These are phyloP conservation scores for Sarcophaga carnaria DNA, from an alignment of 2,888 invertebrate genomes.

Conservation along the genomic window DNA sequence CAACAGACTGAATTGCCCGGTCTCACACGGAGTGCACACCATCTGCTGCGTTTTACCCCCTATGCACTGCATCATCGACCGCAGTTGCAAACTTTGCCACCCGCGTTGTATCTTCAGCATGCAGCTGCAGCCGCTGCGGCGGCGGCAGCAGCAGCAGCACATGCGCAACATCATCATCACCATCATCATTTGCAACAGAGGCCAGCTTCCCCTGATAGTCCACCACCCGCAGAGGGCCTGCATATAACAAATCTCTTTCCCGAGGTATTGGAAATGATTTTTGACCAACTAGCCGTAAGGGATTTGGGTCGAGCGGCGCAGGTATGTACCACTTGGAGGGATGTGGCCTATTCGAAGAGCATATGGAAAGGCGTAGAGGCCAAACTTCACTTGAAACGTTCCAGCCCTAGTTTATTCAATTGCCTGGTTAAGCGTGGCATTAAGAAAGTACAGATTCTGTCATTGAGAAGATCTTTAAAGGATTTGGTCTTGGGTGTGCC, in stretches of 20 bases:
- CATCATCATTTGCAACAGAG: conserved; percentile 79
- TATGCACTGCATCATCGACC: conserved; percentile 88
- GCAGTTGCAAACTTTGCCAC: conserved; percentile 79
- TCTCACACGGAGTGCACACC: conserved; percentile 80
- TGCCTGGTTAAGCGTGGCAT: conserved; percentile 94
- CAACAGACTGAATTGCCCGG: conserved; percentile 82
- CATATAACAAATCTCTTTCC: conserved; percentile 95
- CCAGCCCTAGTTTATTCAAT: conserved; percentile 92
- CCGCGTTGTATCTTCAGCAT: conserved; percentile 78
- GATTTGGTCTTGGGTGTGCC: conserved; percentile 94
- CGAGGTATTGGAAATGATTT: conserved; percentile 95
- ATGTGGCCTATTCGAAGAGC: conserved; percentile 94
- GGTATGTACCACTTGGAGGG: conserved; percentile 94
- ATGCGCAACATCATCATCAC: conserved; percentile 79
- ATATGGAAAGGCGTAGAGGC: conserved; percentile 98
- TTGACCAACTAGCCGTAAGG: conserved; percentile 92
- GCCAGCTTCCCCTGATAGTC: conserved; percentile 80
- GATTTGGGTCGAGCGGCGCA: conserved; percentile 96
- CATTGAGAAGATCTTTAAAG: conserved; percentile 90
- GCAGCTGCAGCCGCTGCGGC: conserved; percentile 77
- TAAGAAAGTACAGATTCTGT: conserved; percentile 93
- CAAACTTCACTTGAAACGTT: conserved; percentile 91
- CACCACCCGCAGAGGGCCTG: conserved; percentile 84
- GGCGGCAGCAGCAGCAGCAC: conserved; percentile 78
- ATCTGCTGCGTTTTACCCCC: conserved; percentile 83